phyloP scores from a whole-genome alignment of 2,113 vertebrate species.

The Tylochromis polylepis region DNA sequence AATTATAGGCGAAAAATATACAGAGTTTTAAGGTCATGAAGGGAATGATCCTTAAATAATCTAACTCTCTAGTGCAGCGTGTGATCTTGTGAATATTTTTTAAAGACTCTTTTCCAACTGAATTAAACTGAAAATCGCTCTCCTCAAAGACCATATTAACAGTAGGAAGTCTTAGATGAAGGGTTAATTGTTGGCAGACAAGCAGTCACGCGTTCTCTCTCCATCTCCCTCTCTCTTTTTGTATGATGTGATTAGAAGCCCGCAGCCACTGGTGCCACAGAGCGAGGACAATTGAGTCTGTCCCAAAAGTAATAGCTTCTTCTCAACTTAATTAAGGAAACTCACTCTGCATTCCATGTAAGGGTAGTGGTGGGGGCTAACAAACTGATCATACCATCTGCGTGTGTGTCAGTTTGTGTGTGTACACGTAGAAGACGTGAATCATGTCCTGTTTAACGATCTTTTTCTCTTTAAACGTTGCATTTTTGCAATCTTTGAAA shows the following conservation, averaged over 20 bases:
- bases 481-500: neutral
- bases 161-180: neutral
- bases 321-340: conserved; percentile 61
- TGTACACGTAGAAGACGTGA: neutral
- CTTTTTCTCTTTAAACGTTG: neutral
- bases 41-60: neutral
- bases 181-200: conserved; percentile 23
- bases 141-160: neutral
- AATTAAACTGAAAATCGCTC: neutral
- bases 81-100: neutral
- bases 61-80: neutral
- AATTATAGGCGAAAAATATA: neutral
- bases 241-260: conserved; percentile 43
- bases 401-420: neutral
- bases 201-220: neutral
- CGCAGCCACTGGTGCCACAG: conserved; percentile 30
- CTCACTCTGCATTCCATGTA: conserved; percentile 27
- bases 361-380: neutral
- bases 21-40: neutral
- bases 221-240: neutral
- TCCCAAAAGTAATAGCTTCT: conserved; percentile 61
- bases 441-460: neutral
- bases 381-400: neutral
- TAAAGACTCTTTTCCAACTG: neutral
- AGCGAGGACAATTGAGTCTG: conserved; percentile 47